These are phyloP conservation scores for Nothobranchius kuhntae DNA, from an alignment of 2,113 vertebrate species.

Conservation along the genomic window DNA sequence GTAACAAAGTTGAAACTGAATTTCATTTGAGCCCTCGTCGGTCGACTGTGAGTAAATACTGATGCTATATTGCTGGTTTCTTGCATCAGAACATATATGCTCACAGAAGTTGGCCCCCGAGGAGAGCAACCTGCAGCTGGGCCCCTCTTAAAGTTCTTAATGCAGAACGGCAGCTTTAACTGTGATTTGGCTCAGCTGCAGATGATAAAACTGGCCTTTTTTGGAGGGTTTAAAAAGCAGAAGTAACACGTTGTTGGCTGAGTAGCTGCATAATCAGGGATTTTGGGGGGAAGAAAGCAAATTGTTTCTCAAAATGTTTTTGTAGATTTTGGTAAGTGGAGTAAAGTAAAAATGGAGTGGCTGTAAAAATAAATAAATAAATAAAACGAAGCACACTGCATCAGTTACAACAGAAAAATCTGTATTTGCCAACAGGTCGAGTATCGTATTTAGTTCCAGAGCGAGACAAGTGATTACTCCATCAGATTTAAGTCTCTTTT, in stretches of 20 bases:
- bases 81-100: neutral
- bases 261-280: neutral
- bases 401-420: neutral
- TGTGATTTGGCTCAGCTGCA: neutral
- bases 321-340: neutral
- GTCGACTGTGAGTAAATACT: neutral
- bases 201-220: neutral
- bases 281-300: conserved; percentile 2
- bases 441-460: neutral
- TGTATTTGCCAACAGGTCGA: neutral
- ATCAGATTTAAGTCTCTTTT: neutral
- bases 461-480: neutral
- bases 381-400: too few species aligned
- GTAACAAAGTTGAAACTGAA: neutral
- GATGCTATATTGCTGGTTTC: neutral
- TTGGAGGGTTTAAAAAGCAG: neutral
- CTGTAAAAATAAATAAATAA: conserved; percentile 17
- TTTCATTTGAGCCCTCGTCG: neutral
- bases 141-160: neutral
- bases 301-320: conserved; percentile 6
- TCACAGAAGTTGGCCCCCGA: neutral
- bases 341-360: conserved; percentile 4
- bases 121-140: neutral
- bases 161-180: neutral
- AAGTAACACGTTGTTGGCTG: neutral